These are phyloP conservation scores for Meleagris gallopavo DNA, from an alignment of 2,113 vertebrate genomes.

Conservation along the genomic window DNA sequence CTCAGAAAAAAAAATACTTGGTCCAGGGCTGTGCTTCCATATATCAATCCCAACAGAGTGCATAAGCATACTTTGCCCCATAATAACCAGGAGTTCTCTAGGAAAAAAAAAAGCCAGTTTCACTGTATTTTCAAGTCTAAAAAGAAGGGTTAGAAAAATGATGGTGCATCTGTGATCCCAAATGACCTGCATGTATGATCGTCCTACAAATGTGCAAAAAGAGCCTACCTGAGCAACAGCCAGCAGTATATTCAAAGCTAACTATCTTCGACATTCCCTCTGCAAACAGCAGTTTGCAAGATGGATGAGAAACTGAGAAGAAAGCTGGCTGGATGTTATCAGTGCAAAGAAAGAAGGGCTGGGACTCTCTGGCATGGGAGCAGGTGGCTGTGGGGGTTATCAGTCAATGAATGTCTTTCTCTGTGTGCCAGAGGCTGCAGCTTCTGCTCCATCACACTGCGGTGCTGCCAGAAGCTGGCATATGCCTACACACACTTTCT, in stretches of 20 bases:
- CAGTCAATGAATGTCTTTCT: too few relatives aligned
- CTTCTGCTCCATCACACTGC: neutral
- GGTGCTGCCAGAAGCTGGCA: neutral
- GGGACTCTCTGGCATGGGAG: neutral
- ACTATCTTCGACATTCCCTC: neutral
- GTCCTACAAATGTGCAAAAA: neutral
- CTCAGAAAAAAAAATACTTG: neutral
- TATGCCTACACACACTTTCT: too few relatives aligned
- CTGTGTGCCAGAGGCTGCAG: neutral
- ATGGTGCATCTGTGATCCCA: accelerated
- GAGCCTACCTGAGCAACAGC: neutral
- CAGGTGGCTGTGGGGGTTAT: neutral
- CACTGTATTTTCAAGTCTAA: neutral
- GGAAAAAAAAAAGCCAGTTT: neutral
- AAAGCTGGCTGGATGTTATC: neutral
- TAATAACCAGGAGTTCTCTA: neutral
- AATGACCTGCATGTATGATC: neutral
- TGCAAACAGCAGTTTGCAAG: neutral
- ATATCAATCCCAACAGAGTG: neutral
- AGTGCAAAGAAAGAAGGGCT: neutral
- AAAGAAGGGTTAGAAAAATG: neutral
- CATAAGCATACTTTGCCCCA: neutral
- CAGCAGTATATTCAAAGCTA: neutral
- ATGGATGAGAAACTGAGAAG: neutral
- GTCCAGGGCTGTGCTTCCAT: neutral